Evolutionary conservation across 37 sponge, comb jelly and placozoan genomes (phyloP), one percentile per base, ranked within the genome.

Genomic region (Haliclona indistincta): DNA sequence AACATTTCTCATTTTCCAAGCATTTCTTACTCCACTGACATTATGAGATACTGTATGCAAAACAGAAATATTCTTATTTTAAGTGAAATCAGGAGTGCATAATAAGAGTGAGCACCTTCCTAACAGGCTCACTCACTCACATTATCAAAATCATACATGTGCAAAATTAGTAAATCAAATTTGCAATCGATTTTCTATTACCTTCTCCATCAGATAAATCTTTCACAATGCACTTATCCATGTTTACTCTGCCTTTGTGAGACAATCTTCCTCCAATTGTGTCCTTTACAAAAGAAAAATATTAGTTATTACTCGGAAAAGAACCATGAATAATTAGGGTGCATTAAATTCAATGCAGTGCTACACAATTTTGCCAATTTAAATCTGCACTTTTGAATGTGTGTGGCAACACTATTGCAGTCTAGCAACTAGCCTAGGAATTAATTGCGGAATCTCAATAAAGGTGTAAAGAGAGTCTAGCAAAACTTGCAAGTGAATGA

Each of bases 1-100:
- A 32, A 13, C 54, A 66, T 97, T 97, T 68, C 86, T 89, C 78
- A 97, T 92, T 62, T 86, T 88, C 98, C 98, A 97, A 13, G 93
- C 95, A 77, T 94, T 81, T 76, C 74, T 88, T 1, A 97, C 79
- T 1, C 77, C 78, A 71, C 39, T 74, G 2, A 60, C 77, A 53
- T 71, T 58, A 47, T 94, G 91, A 30, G 15, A 13, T 32, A 54
- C 86, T 89, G 65, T 62, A 60, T n/a, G n/a, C n/a, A n/a, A n/a
- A n/a, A n/a, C n/a, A n/a, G n/a, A n/a, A n/a, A n/a, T n/a, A n/a
- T n/a, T n/a, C n/a, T n/a, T n/a, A n/a, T n/a, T n/a, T n/a, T n/a
- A n/a, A n/a, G n/a, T n/a, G n/a, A n/a, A n/a, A n/a, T n/a, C 30
- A 19, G 22, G 52, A 54, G 42, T 51, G 33, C 37, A 56, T 33